A percentile compares a stretch with the other conserved stretches of the same genome.
Conservation (phyloP, 2,797 vertebrate species). For the Botia kubotai region DNA sequence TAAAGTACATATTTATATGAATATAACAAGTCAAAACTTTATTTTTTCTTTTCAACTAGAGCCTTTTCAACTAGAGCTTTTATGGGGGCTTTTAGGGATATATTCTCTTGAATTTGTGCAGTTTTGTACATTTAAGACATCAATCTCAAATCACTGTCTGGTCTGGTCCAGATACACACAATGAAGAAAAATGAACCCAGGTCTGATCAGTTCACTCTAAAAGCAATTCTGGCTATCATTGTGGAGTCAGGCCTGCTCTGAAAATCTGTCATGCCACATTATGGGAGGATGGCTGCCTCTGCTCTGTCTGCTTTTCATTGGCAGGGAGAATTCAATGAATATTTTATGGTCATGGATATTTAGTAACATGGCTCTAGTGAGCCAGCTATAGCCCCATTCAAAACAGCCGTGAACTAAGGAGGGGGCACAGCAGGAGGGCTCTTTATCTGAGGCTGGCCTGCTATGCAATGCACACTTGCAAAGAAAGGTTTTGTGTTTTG, state of each 20-base stretch:
- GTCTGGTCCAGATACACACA: constrained; percentile 36
- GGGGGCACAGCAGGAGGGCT: constrained; percentile 28
- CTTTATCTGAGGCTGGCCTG: constrained; percentile 18
- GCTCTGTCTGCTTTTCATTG: constrained; percentile 47
- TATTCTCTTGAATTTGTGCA: constrained; percentile 18
- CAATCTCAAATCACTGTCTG: constrained; percentile 44
- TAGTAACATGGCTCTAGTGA: constrained; percentile 41
- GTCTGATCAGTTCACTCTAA: constrained; percentile 34
- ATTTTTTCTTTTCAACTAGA: too few relatives aligned
- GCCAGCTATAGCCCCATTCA: constrained; percentile 26
- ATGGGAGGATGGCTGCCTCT: constrained; percentile 38
- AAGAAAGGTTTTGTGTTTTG: neutral
- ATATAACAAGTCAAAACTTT: neutral
- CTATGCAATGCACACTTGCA: constrained; percentile 1
- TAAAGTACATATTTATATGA: neutral
- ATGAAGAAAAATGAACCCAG: constrained; percentile 46
- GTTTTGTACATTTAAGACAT: constrained; percentile 41
- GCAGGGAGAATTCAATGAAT: constrained; percentile 50
- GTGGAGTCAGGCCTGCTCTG: constrained; percentile 40
- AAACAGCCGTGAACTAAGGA: constrained; percentile 5
- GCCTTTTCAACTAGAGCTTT: neutral
- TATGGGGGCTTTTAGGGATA: neutral
- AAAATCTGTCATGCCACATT: constrained; percentile 50
- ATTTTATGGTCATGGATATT: constrained; percentile 54
- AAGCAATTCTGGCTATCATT: constrained; percentile 42